Conservation (phyloP, 2,113 vertebrate genomes). For the Oreochromis aureus region DNA sequence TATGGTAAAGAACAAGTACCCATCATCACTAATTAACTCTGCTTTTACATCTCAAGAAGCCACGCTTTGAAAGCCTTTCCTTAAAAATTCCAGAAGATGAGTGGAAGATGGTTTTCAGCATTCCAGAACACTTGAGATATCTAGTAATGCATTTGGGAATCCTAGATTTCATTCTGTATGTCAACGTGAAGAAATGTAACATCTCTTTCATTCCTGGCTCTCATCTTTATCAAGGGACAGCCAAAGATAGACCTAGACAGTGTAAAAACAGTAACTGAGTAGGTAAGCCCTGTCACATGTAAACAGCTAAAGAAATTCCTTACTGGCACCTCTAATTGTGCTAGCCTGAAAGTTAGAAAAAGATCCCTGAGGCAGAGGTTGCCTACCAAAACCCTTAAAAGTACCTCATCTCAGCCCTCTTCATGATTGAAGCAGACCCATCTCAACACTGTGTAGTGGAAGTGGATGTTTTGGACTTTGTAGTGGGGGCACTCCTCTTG, state of each 20-base stretch:
- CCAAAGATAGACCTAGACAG: neutral
- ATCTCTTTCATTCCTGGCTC: neutral
- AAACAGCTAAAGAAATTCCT: neutral
- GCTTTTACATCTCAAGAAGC: neutral
- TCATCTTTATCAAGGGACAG: neutral
- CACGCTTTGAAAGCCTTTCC: neutral
- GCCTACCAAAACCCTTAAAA: neutral
- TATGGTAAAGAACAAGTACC: neutral
- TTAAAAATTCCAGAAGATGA: neutral
- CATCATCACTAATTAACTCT: neutral
- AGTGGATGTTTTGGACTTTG: neutral
- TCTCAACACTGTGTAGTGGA: neutral
- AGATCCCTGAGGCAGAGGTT: neutral
- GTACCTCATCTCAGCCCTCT: rapidly evolving
- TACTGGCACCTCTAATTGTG: neutral
- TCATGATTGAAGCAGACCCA: neutral
- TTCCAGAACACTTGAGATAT: neutral
- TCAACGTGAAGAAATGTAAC: neutral
- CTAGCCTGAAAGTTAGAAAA: neutral
- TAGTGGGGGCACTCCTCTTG: neutral
- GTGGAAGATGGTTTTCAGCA: neutral
- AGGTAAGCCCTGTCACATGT: neutral
- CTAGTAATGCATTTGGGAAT: neutral
- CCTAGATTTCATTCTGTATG: neutral
- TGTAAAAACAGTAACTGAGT: neutral